Percentiles rank a stretch among this genome's conserved stretches.
These are phyloP conservation scores for Etheostoma cragini DNA, from an alignment of 2,113 vertebrate genomes.

Conservation along the genomic window DNA sequence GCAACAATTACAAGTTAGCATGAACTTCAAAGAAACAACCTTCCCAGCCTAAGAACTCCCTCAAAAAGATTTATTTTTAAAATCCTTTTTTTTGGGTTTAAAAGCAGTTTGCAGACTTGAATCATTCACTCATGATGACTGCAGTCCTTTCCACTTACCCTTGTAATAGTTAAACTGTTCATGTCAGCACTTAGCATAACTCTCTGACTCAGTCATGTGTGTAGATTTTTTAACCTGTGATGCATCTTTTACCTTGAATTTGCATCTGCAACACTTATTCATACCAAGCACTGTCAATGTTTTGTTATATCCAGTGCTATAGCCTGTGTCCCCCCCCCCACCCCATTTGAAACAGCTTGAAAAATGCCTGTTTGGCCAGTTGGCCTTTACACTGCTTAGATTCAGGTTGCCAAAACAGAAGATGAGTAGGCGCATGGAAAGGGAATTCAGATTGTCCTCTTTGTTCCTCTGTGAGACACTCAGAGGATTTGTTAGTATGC, in stretches of 20 bases:
- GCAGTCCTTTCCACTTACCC: neutral
- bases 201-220: neutral
- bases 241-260: conserved; percentile 3
- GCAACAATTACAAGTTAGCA: neutral
- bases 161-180: neutral
- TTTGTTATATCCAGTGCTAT: neutral
- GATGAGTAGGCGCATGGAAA: conserved; percentile 22
- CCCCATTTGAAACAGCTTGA: conserved; percentile 4
- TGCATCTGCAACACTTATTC: neutral
- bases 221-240: neutral
- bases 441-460: conserved; percentile 25
- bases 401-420: conserved; percentile 24
- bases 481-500: conserved; percentile 25
- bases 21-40: neutral
- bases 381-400: conserved; percentile 7
- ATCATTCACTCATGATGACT: neutral
- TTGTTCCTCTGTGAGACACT: conserved; percentile 17
- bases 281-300: neutral
- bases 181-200: neutral
- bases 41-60: neutral
- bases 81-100: too few species aligned
- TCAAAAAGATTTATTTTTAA: neutral
- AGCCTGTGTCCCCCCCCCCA: neutral
- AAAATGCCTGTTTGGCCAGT: neutral
- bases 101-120: neutral